These are phyloP conservation scores for Empis stercorea DNA, from an alignment of 2,888 invertebrate genomes.

Conservation along the genomic window DNA sequence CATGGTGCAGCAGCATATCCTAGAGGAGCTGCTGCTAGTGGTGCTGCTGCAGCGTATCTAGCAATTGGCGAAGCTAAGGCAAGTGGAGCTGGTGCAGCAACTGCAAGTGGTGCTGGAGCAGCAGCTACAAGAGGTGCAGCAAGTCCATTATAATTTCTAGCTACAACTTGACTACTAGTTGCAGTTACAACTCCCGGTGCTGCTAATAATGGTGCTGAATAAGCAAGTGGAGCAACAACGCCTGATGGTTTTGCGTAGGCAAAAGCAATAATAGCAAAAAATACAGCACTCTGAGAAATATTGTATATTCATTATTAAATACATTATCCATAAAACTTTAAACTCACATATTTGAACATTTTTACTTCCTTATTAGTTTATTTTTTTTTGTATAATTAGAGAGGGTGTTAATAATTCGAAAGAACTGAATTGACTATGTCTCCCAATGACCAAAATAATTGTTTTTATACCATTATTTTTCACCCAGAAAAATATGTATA, in stretches of 20 bases:
- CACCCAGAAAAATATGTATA: too few species aligned
- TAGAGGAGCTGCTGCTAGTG: not conserved
- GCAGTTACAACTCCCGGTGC: slow-evolving; percentile 14
- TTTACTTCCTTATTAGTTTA: slow-evolving; percentile 6
- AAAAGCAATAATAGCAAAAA: slow-evolving; percentile 11
- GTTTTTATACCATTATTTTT: too few species aligned
- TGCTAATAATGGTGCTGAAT: slow-evolving; percentile 12
- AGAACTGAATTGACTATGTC: too few species aligned
- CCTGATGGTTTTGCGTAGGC: slow-evolving; percentile 13
- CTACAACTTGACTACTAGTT: slow-evolving; percentile 12
- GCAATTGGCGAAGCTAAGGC: slow-evolving; percentile 50
- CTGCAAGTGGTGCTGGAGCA: slow-evolving; percentile 2
- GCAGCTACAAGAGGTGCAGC: slow-evolving; percentile 6
- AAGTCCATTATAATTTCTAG: slow-evolving; percentile 13
- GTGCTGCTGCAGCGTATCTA: slow-evolving; percentile 38
- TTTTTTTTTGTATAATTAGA: too few species aligned
- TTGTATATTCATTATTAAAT: slow-evolving; percentile 1
- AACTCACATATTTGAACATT: slow-evolving; percentile 15
- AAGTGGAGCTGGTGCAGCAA: slow-evolving; percentile 38
- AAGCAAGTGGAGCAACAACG: slow-evolving; percentile 18
- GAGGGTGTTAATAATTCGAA: too few species aligned
- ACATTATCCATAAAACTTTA: not conserved
- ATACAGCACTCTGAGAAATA: slow-evolving; percentile 7
- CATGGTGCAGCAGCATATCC: not conserved
- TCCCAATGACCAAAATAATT: too few species aligned